Percentiles rank a stretch among this genome's conserved stretches.
phyloP scores from a whole-genome alignment of 2,113 vertebrate genomes.

The Lampris incognitus region DNA sequence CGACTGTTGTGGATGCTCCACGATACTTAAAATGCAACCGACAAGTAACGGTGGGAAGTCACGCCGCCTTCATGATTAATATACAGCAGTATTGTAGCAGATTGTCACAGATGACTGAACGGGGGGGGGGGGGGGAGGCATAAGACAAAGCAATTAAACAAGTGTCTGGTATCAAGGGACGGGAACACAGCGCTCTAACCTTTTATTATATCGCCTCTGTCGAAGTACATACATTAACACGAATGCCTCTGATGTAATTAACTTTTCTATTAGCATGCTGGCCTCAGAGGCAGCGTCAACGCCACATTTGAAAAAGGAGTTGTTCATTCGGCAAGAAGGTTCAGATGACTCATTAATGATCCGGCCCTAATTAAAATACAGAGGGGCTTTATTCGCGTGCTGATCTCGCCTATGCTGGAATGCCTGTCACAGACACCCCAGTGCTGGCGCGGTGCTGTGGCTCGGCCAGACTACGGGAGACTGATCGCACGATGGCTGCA shows the following conservation, averaged over 20 bases:
- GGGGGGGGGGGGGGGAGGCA: slow-evolving; percentile 20
- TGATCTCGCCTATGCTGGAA: slow-evolving; percentile 49
- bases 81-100: slow-evolving; percentile 58
- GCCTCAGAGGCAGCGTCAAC: slow-evolving; percentile 70
- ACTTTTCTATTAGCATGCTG: slow-evolving; percentile 80
- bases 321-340: slow-evolving; percentile 64
- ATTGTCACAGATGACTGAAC: slow-evolving; percentile 64
- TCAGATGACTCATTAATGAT: slow-evolving; percentile 72
- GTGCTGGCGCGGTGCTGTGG: neutral
- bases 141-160: slow-evolving; percentile 76
- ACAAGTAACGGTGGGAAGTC: slow-evolving; percentile 3
- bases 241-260: slow-evolving; percentile 79
- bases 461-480: neutral
- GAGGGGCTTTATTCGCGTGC: slow-evolving; percentile 51
- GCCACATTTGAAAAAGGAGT: slow-evolving; percentile 66
- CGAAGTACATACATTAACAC: slow-evolving; percentile 80
- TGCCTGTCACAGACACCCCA: slow-evolving; percentile 9
- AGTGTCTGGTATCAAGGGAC: slow-evolving; percentile 71
- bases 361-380: slow-evolving; percentile 71
- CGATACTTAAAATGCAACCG: neutral
- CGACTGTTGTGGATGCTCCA: neutral
- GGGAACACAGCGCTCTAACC: slow-evolving; percentile 73
- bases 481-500: too few species aligned
- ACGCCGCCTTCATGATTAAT: slow-evolving; percentile 27
- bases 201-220: slow-evolving; percentile 78